Evolutionary conservation across 2,113 vertebrate genomes (phyloP).

Genomic region (Patagioenas fasciata): DNA sequence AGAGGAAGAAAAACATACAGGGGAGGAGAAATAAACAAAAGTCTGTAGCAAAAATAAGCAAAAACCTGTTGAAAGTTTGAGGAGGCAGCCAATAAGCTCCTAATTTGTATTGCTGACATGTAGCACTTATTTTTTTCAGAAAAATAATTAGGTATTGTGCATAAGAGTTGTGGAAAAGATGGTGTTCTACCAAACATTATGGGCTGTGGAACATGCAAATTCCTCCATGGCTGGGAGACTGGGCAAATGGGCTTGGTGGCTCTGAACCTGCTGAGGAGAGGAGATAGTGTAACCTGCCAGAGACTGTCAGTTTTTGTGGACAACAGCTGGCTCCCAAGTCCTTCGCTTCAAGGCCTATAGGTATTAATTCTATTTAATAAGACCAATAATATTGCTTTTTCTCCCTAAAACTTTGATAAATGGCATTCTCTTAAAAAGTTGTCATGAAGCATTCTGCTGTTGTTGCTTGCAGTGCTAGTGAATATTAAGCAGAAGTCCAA

Average conservation of each 20-base stretch:
- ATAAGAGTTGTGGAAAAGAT: not conserved
- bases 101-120: not conserved
- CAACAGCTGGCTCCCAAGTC: not conserved
- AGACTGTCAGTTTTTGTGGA: not conserved
- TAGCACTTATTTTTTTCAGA: not conserved
- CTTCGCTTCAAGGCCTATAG: not conserved
- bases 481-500: not conserved
- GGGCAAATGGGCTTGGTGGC: not conserved
- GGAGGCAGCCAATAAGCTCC: not conserved
- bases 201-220: not conserved
- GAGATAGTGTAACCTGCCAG: not conserved
- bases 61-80: not conserved
- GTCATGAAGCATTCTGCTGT: not conserved
- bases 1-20: not conserved
- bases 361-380: not conserved
- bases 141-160: not conserved
- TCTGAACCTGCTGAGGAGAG: not conserved
- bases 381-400: not conserved
- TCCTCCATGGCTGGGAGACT: not conserved
- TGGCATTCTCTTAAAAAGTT: not conserved
- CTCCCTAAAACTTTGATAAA: not conserved
- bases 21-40: not conserved
- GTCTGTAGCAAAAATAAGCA: not conserved
- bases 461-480: not conserved
- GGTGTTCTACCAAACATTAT: rapidly evolving